Percentiles rank a stretch among this genome's conserved stretches.
Conservation (phyloP, 2,797 vertebrate genomes). For the Chaetodon trifasciatus region DNA sequence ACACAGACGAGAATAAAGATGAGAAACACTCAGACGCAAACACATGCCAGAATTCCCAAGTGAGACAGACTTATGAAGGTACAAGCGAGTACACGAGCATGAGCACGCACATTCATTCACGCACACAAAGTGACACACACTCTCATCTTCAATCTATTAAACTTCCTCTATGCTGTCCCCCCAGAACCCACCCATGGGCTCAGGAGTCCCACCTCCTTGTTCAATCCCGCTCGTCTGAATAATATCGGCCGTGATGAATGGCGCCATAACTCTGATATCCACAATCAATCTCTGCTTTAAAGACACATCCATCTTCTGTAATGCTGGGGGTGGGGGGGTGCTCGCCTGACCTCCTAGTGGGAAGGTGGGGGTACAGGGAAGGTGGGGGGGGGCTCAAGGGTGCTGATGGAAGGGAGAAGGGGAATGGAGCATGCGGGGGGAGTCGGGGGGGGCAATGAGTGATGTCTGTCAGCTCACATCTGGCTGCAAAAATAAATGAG, state of each 20-base stretch:
- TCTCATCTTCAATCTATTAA: constrained; percentile 72
- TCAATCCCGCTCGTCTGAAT: constrained; percentile 97
- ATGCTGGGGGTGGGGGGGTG: constrained; percentile 87
- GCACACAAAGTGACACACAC: constrained; percentile 43
- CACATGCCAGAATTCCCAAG: constrained; percentile 64
- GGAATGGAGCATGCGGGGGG: constrained; percentile 60
- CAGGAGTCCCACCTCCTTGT: constrained; percentile 95
- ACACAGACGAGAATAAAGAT: constrained; percentile 59
- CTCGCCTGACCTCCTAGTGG: constrained; percentile 86
- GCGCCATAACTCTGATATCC: constrained; percentile 98
- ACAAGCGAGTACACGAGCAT: constrained; percentile 48
- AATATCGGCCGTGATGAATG: constrained; percentile 98
- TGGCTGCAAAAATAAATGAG: constrained; percentile 95
- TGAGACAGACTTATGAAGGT: constrained; percentile 55
- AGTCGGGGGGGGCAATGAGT: constrained; percentile 82
- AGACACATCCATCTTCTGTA: constrained; percentile 98
- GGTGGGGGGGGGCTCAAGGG: constrained; percentile 79
- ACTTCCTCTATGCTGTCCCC: constrained; percentile 35
- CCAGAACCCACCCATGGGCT: constrained; percentile 73
- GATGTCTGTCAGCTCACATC: constrained; percentile 96
- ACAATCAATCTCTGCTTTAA: constrained; percentile 99
- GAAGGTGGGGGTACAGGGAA: not conserved
- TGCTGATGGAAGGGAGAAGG: constrained; percentile 52
- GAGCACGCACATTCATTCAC: constrained; percentile 35
- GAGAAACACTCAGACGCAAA: constrained; percentile 62